Conservation (phyloP, 1,140 invertebrate species). For the Stegodyphus mimosarum region DNA sequence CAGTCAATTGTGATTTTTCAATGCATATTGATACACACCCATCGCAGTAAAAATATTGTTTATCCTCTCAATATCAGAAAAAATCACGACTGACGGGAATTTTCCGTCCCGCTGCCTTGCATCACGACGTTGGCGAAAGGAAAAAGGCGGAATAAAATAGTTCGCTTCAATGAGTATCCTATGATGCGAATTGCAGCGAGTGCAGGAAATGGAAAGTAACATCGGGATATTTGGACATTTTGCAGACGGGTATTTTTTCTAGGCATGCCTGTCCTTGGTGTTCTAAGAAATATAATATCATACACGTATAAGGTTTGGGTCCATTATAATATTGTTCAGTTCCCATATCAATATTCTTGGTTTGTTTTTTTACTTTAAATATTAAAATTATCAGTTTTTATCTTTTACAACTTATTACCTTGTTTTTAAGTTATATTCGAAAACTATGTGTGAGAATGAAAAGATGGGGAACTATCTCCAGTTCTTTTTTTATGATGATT, state of each 20-base stretch:
- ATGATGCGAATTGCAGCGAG: conserved; percentile 27
- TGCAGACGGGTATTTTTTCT: background rate
- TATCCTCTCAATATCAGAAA: conserved; percentile 8
- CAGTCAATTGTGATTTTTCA: background rate
- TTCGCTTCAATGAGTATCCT: conserved; percentile 21
- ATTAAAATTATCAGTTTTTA: background rate
- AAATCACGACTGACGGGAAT: conserved; percentile 25
- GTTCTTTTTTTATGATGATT: too few species aligned
- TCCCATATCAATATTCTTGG: background rate
- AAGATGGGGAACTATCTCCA: too few species aligned
- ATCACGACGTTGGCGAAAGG: background rate
- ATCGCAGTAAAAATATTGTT: conserved; percentile 14
- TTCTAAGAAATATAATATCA: background rate
- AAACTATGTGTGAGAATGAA: too few species aligned
- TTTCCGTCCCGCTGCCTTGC: conserved; percentile 27
- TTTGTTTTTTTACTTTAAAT: background rate
- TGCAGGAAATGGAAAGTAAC: conserved; percentile 32
- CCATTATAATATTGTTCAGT: background rate
- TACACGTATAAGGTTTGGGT: background rate
- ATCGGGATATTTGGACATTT: conserved; percentile 16
- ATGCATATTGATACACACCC: background rate
- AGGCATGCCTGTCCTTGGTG: background rate
- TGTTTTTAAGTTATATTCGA: too few species aligned
- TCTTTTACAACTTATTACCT: background rate
- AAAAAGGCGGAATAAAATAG: conserved; percentile 46